phyloP scores from a whole-genome alignment of 1,140 invertebrate species.

The Magallana angulata region DNA sequence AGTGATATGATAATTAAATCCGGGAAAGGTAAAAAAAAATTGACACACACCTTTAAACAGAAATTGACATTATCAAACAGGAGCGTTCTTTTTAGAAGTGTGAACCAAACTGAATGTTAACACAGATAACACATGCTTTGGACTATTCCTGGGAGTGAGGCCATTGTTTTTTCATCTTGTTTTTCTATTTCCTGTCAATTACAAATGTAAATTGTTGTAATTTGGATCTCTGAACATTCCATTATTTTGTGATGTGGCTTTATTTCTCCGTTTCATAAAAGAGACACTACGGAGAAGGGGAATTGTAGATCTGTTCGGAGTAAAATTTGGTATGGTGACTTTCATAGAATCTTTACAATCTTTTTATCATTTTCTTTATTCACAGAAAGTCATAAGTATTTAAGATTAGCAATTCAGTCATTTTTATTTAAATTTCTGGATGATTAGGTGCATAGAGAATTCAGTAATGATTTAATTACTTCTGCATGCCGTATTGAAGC shows the following conservation, averaged over 20 bases:
- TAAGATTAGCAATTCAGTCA: background rate
- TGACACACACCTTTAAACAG: background rate
- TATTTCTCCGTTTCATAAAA: background rate
- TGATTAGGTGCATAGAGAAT: background rate
- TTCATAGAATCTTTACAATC: background rate
- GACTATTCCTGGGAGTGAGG: background rate
- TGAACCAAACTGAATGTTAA: background rate
- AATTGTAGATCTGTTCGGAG: background rate
- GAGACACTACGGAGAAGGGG: background rate
- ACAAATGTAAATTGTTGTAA: background rate
- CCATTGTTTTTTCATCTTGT: background rate
- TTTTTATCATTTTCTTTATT: background rate
- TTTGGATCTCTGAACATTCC: background rate
- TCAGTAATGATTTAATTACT: background rate
- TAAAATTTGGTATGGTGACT: background rate
- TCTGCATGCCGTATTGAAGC: too few relatives aligned
- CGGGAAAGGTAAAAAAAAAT: background rate
- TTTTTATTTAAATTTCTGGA: background rate
- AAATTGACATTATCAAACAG: background rate
- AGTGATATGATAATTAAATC: too few relatives aligned
- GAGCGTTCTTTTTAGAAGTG: background rate
- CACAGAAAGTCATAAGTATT: background rate
- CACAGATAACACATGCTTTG: background rate
- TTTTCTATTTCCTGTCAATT: constrained; percentile 11
- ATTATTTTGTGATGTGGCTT: background rate